Percentiles rank a stretch among this genome's conserved stretches.
Evolutionary conservation across 1,140 invertebrate species (phyloP).

Genomic region (Drosophila fuyamai): DNA sequence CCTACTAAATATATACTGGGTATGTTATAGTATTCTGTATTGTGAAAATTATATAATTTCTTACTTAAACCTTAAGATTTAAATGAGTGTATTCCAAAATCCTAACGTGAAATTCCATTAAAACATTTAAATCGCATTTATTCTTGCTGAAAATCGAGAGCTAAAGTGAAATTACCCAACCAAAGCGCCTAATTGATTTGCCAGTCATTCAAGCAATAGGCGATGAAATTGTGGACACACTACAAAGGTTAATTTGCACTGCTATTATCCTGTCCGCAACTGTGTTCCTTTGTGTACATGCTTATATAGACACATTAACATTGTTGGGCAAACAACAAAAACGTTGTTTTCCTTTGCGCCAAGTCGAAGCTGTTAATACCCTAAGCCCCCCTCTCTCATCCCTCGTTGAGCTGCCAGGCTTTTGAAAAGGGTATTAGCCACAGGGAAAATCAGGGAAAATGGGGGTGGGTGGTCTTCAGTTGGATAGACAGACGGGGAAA

Average conservation of each 20-base stretch:
- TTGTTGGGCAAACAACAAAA: conserved; percentile 41
- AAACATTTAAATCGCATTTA: neutral
- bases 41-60: too few relatives aligned
- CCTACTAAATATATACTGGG: too few relatives aligned
- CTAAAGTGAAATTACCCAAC: conserved; percentile 7
- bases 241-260: conserved; percentile 26
- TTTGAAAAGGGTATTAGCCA: conserved; percentile 55
- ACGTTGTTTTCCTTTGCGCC: conserved; percentile 18
- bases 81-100: too few relatives aligned
- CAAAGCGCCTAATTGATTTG: neutral
- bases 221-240: neutral
- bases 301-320: conserved; percentile 52
- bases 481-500: conserved; percentile 46
- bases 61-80: too few relatives aligned
- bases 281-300: conserved; percentile 30
- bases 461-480: neutral
- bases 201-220: too few relatives aligned
- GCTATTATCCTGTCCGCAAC: conserved; percentile 24
- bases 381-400: conserved; percentile 11
- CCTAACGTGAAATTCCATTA: too few relatives aligned
- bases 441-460: neutral
- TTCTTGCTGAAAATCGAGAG: neutral
- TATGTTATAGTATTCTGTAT: too few relatives aligned
- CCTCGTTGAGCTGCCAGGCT: conserved; percentile 31
- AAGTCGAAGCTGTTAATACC: conserved; percentile 51